These are phyloP conservation scores for Colletes latitarsis DNA, from an alignment of 1,140 invertebrate genomes.

Conservation along the genomic window DNA sequence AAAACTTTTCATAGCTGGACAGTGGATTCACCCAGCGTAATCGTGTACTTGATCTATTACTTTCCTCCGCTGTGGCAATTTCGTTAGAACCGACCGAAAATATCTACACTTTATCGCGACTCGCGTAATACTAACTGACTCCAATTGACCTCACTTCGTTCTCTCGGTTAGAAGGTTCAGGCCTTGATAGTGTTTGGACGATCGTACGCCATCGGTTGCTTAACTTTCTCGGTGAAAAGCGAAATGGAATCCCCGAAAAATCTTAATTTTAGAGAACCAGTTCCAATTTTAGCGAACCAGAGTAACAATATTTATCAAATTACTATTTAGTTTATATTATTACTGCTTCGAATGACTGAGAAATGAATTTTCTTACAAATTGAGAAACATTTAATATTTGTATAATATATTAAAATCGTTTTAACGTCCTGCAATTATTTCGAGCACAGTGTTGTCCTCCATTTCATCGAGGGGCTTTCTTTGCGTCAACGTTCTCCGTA, in stretches of 20 bases:
- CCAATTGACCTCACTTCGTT: conserved; percentile 5
- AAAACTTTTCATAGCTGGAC: too few relatives aligned
- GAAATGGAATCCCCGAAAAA: background rate
- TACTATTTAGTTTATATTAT: too few relatives aligned
- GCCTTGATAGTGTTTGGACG: conserved; percentile 43
- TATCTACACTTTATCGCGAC: background rate
- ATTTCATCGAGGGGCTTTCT: background rate
- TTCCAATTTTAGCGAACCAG: too few relatives aligned
- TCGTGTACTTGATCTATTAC: background rate
- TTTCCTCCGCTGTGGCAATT: background rate
- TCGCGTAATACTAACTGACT: background rate
- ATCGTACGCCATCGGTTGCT: conserved; percentile 14
- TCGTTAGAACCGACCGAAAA: background rate
- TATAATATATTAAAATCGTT: too few relatives aligned
- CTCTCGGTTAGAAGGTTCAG: background rate
- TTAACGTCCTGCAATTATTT: too few relatives aligned
- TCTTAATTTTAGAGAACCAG: background rate
- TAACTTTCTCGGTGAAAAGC: conserved; percentile 1
- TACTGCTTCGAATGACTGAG: too few relatives aligned
- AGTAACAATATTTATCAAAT: too few relatives aligned
- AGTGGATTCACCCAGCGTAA: too few relatives aligned
- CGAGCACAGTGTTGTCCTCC: too few relatives aligned
- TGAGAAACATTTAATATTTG: too few relatives aligned
- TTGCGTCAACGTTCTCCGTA: background rate
- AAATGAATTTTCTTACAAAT: too few relatives aligned